These are phyloP conservation scores for Chorisops tibialis DNA, from an alignment of 2,888 invertebrate genomes.

Conservation along the genomic window DNA sequence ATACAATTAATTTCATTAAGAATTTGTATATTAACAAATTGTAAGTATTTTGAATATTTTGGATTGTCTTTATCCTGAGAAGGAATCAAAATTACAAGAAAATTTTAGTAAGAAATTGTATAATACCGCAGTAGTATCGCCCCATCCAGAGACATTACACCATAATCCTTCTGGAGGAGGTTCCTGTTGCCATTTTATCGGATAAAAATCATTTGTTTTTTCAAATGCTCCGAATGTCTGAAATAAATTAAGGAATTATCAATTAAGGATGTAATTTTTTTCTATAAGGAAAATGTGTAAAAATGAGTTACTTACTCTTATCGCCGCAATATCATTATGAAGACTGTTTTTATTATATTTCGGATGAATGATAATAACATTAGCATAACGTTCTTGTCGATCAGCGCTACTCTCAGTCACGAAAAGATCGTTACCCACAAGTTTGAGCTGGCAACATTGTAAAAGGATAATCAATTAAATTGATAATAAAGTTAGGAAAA, in stretches of 20 bases:
- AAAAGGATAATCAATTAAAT: not conserved
- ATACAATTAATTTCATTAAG: not conserved
- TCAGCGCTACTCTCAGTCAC: not conserved
- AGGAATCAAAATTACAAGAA: not conserved
- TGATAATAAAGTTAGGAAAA: too few relatives aligned
- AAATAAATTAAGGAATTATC: not conserved
- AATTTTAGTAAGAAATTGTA: not conserved
- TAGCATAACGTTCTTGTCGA: not conserved
- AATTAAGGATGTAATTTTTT: too few relatives aligned
- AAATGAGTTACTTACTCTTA: not conserved
- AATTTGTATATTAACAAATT: not conserved
- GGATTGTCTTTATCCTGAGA: not conserved
- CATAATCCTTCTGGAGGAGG: not conserved
- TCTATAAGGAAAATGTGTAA: not conserved
- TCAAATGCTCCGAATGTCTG: not conserved
- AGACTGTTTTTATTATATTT: not conserved
- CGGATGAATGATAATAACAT: not conserved
- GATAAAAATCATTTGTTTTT: not conserved
- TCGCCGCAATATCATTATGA: not conserved
- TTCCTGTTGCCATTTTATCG: not conserved
- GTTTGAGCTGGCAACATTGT: not conserved
- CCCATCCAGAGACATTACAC: slow-evolving; percentile 7
- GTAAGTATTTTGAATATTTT: not conserved
- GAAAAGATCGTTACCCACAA: not conserved
- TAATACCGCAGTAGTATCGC: not conserved